Conservation (phyloP, 2,888 invertebrate genomes). For the Drosophila anceps region DNA sequence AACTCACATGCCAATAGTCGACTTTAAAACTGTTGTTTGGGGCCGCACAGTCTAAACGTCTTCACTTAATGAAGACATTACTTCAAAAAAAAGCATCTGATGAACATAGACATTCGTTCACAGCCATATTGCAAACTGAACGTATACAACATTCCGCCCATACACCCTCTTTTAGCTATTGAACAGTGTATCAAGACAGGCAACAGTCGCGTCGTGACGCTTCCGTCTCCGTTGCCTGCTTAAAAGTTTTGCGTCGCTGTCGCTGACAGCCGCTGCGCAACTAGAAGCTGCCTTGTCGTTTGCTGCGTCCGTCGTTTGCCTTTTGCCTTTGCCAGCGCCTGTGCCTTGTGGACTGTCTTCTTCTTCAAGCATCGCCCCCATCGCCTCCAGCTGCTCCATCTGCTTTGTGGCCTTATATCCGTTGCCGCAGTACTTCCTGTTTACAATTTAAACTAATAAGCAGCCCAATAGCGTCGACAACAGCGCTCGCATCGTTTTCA, state of each 20-base stretch:
- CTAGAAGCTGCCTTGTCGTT: constrained; percentile 53
- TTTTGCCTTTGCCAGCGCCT: constrained; percentile 7
- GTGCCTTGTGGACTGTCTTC: constrained; percentile 9
- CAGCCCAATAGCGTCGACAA: constrained; percentile 41
- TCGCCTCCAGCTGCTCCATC: not conserved
- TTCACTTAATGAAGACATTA: no score
- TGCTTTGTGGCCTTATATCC: constrained; percentile 62
- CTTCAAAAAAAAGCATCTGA: no score
- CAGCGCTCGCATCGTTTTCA: constrained; percentile 64
- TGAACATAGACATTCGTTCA: no score
- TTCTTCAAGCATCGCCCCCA: not conserved
- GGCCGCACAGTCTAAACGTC: no score
- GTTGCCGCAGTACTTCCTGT: constrained; percentile 76
- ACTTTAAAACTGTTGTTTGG: not conserved
- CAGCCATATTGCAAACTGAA: not conserved
- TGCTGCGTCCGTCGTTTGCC: constrained; percentile 8
- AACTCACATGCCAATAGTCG: no score
- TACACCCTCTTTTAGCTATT: not conserved
- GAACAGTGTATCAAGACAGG: constrained; percentile 5
- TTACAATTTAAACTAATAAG: constrained; percentile 79
- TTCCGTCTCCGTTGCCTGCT: constrained; percentile 42
- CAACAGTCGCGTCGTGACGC: constrained; percentile 27
- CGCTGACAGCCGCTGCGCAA: constrained; percentile 62
- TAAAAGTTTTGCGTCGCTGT: constrained; percentile 62
- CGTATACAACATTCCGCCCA: no score